Evolutionary conservation across 1,140 invertebrate genomes (phyloP), one percentile per base, ranked within the genome.

Genomic region (Drosophila neocordata): DNA sequence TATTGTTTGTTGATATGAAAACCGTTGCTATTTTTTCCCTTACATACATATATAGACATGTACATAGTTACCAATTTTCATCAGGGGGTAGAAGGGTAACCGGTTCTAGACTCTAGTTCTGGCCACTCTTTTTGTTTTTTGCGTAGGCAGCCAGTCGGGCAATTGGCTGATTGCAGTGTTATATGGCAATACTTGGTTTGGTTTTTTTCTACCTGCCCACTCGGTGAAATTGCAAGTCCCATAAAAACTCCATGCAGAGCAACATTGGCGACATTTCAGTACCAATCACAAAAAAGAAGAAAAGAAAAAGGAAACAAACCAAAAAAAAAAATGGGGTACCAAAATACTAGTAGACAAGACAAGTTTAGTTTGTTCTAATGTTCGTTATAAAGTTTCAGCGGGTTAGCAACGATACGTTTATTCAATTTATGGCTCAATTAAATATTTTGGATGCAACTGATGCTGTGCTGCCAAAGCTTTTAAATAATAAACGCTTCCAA

Each of bases 341-440:
- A 31, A 31, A 31, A 31, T 31, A 31, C 27, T 31, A 31, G 13
- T 8, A 44, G 41, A 15, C 41, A 20, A 48, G 31, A 34, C 53
- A 34, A 35, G 27, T 35, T 56, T 18, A 56, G 13, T 56, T 34
- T 34, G n/a, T 34, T 48, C 41, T 20, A 48, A 48, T 48, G 41
- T 9, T 9, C 15, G 15, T 20, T 35, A 12, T 35, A 12, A 12
- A 35, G 34, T 2, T 12, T 9, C 34, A 20, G 9, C 2, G 8
- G 41, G 41, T 2, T 44, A 7, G 41, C 13, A 48, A 48, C 41
- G 15, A 48, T 48, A 18, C 41, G 41, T 11, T 9, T 56, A 27
- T 34, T 15, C 53, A 56, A 56, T 56, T 56, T 56, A 56, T 56
- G 53, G 53, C 53, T 56, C 53, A 31, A 35, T 56, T 56, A 56